These are phyloP conservation scores for Andricus curvator DNA, from an alignment of 2,888 invertebrate genomes.

Conservation along the genomic window DNA sequence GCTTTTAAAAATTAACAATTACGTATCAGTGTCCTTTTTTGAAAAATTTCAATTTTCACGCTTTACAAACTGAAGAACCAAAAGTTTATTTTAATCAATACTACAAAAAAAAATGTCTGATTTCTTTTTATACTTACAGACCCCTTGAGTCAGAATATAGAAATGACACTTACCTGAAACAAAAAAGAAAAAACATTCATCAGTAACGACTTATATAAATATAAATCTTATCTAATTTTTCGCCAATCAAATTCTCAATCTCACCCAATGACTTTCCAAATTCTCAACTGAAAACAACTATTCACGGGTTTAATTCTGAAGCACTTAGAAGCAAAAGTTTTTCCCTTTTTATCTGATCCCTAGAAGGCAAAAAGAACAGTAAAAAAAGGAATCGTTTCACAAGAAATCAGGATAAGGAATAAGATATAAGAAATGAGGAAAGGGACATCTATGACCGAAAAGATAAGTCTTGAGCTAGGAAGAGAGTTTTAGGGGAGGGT, in stretches of 20 bases:
- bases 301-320: not conserved
- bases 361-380: not conserved
- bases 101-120: not conserved
- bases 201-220: not conserved
- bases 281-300: not conserved
- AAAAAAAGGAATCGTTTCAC: slow-evolving; percentile 46
- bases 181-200: not conserved
- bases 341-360: slow-evolving; percentile 15
- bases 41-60: too few relatives aligned
- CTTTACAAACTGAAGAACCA: too few relatives aligned
- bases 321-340: slow-evolving; percentile 8
- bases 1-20: too few relatives aligned
- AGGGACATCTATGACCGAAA: slow-evolving; percentile 40
- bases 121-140: slow-evolving; percentile 8
- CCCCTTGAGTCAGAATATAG: not conserved
- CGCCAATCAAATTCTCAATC: not conserved
- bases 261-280: not conserved
- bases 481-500: slow-evolving; percentile 49
- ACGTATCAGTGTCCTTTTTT: too few relatives aligned
- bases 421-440: slow-evolving; percentile 52
- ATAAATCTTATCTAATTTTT: not conserved
- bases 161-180: slow-evolving; percentile 21
- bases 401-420: slow-evolving; percentile 53
- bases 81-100: not conserved
- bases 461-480: slow-evolving; percentile 24